Evolutionary conservation across 2,797 vertebrate genomes (phyloP).

Genomic region (Cynopterus sphinx): DNA sequence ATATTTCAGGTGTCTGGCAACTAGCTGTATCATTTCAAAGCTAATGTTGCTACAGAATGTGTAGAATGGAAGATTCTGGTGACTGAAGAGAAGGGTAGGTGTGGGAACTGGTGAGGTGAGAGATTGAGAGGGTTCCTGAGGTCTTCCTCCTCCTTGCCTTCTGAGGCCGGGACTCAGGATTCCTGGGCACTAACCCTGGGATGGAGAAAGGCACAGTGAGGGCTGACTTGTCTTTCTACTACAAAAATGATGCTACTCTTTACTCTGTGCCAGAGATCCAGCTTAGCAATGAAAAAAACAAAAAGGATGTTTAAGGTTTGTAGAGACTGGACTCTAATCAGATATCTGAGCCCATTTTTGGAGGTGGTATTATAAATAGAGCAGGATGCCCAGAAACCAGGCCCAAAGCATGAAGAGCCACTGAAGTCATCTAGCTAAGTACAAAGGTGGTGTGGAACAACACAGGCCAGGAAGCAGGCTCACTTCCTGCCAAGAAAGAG

Average conservation of each 20-base stretch:
- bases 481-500: fast-evolving
- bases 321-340: neutral
- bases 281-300: neutral
- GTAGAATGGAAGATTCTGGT: neutral
- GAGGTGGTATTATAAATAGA: neutral
- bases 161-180: neutral
- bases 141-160: neutral
- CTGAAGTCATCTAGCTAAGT: neutral
- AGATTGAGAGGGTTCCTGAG: neutral
- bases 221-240: neutral
- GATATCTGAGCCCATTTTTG: neutral
- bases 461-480: neutral
- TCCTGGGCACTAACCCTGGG: neutral
- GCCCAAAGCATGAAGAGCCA: neutral
- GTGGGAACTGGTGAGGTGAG: neutral
- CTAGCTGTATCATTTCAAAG: neutral
- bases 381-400: neutral
- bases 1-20: neutral
- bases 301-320: neutral
- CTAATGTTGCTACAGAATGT: neutral
- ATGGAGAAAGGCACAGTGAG: neutral
- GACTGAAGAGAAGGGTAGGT: neutral
- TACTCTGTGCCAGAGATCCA: neutral
- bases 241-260: neutral
- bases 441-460: neutral